Base-by-base conservation (phyloP, 2,888 invertebrate genomes). In the Eilema sororculum region DNA sequence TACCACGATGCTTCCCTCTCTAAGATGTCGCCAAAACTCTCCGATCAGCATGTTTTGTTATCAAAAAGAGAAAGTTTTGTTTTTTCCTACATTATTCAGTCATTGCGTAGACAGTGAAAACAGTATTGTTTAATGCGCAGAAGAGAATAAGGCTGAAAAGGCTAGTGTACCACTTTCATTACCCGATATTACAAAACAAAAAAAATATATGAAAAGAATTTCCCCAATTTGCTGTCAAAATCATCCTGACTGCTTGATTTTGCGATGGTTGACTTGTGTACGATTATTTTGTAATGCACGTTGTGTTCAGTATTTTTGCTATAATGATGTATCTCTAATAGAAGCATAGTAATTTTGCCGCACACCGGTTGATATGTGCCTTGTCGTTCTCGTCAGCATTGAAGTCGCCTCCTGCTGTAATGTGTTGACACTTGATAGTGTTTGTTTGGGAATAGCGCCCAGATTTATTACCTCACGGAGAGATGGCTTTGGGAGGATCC, bases 401-500 rank as follows among this genome's bases (percentile, higher is more conserved):
- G 13, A 59, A 59, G 37, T 66, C n/a, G 25, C 3, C 30, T 60
- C 22, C 41, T 65, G 62, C 81, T 78, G 76, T 71, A 74, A 83
- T 83, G 82, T 86, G 80, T 87, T 85, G 82, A 83, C 75, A 84
- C 65, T 78, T 61, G 63, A 56, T 33, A 71, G 78, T 86, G 81
- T 84, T 84, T 85, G 79, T 82, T 85, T 86, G 79, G 75, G 52
- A 73, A 76, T 76, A 79, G 68, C 74, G 75, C 74, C 72, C 76
- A 78, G 37, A 75, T 65, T 57, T 37, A 74, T 76, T 73, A 59
- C 67, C 71, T 67, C 56, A 60, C 61, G 74, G 74, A 71, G 80
- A 77, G 46, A 95, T 95, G 95, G 91, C 95, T 79, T 85, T 95
- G 74, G 93, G 95, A 72, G 92, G 92, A 60, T 90, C 93, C 6